These are phyloP conservation scores for Acanthochromis polyacanthus DNA, from an alignment of 2,113 vertebrate species.

Conservation along the genomic window DNA sequence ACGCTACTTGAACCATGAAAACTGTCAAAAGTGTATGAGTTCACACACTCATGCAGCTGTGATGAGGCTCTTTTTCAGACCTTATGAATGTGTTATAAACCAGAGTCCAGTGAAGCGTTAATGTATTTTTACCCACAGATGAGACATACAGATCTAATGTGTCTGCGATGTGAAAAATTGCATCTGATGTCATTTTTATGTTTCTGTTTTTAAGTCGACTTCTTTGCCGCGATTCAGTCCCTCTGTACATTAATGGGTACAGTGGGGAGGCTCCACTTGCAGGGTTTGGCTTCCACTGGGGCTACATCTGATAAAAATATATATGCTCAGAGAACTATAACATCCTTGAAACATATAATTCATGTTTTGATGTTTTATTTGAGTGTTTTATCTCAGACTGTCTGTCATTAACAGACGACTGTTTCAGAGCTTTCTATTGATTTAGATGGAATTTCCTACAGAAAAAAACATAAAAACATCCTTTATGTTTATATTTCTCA, in stretches of 20 bases:
- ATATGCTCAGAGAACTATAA: slow-evolving; percentile 7
- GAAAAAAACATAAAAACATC: background rate
- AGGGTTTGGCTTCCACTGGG: slow-evolving; percentile 8
- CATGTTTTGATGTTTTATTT: slow-evolving; percentile 45
- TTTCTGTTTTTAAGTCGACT: background rate
- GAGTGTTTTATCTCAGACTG: slow-evolving; percentile 24
- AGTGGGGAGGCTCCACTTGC: background rate
- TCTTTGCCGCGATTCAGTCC: background rate
- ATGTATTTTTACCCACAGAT: slow-evolving; percentile 57
- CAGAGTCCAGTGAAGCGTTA: slow-evolving; percentile 43
- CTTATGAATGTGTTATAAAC: slow-evolving; percentile 50
- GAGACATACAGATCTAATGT: slow-evolving; percentile 51
- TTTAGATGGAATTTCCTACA: background rate
- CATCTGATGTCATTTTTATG: slow-evolving; percentile 55
- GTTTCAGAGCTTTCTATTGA: background rate
- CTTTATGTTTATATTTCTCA: background rate
- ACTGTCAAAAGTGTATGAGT: slow-evolving; percentile 40
- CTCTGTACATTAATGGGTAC: slow-evolving; percentile 31
- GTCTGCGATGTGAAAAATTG: slow-evolving; percentile 56
- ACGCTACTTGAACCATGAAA: slow-evolving; percentile 24
- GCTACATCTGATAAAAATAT: slow-evolving; percentile 22
- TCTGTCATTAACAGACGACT: background rate
- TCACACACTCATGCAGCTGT: slow-evolving; percentile 49
- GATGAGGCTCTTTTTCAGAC: slow-evolving; percentile 40
- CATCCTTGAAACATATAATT: slow-evolving; percentile 25